Evolutionary conservation across 2,888 invertebrate species (phyloP).

Genomic region (Alcis repandata): DNA sequence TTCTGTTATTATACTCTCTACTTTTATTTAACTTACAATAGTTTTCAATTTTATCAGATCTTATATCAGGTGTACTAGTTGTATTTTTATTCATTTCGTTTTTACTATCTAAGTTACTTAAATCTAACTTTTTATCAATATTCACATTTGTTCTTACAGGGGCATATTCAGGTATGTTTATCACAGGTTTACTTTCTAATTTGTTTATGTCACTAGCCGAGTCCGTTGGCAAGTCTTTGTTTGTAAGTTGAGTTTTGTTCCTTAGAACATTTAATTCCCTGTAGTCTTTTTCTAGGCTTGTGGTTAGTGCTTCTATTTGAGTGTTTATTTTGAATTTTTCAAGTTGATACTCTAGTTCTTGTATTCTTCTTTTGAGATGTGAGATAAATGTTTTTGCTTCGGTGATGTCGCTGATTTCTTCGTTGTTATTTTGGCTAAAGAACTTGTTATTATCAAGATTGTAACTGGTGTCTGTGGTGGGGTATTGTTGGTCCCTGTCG

Average conservation of each 20-base stretch:
- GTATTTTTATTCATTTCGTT: conserved; percentile 64
- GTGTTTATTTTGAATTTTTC: conserved; percentile 72
- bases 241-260: conserved; percentile 63
- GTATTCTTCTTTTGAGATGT: conserved; percentile 70
- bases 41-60: conserved; percentile 84
- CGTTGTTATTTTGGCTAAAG: conserved; percentile 72
- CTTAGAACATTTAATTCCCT: conserved; percentile 58
- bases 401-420: conserved; percentile 73
- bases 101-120: conserved; percentile 74
- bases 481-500: conserved; percentile 64
- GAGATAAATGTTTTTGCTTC: conserved; percentile 76
- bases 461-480: conserved; percentile 61
- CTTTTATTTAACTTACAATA: conserved; percentile 85
- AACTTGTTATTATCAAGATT: conserved; percentile 65
- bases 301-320: conserved; percentile 73
- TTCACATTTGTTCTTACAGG: conserved; percentile 76
- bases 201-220: conserved; percentile 64
- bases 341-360: conserved; percentile 75
- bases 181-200: conserved; percentile 74
- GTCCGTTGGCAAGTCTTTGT: conserved; percentile 70
- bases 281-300: conserved; percentile 67
- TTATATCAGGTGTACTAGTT: conserved; percentile 67
- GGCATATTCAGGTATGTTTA: conserved; percentile 78
- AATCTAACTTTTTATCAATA: conserved; percentile 70
- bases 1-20: conserved; percentile 75